Percentiles rank a stretch among this genome's conserved stretches.
phyloP scores from a whole-genome alignment of 2,113 vertebrate genomes.

The Microtus montanus region DNA sequence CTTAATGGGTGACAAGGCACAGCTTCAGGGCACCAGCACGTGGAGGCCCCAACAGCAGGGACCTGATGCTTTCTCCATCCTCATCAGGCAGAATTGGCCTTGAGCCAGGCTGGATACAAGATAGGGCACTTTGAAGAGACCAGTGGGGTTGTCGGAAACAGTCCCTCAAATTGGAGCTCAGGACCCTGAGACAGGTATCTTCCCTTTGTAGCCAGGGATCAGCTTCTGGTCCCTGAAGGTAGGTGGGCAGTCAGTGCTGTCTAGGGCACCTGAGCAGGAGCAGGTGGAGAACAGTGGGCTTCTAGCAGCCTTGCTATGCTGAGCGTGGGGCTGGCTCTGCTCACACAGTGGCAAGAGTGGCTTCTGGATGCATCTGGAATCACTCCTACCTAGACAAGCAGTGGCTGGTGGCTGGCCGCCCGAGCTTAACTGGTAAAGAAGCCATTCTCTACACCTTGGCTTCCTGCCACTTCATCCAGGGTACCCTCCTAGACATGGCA shows the following conservation, averaged over 20 bases:
- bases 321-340: neutral
- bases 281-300: neutral
- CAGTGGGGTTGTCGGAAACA: slow-evolving; percentile 54
- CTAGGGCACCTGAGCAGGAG: neutral
- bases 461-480: neutral
- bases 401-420: neutral
- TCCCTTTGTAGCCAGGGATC: slow-evolving; percentile 58
- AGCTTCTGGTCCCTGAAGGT: slow-evolving; percentile 61
- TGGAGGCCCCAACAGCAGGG: slow-evolving; percentile 62
- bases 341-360: neutral
- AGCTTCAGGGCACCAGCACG: slow-evolving; percentile 68
- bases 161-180: slow-evolving; percentile 66
- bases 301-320: neutral
- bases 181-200: slow-evolving; percentile 61
- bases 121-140: slow-evolving; percentile 41
- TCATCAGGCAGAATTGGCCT: slow-evolving; percentile 65
- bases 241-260: slow-evolving; percentile 60
- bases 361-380: neutral
- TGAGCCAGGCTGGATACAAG: slow-evolving; percentile 69
- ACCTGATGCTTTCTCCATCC: slow-evolving; percentile 45
- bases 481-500: neutral
- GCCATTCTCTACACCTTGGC: neutral
- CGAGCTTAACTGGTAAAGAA: neutral
- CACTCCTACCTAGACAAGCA: neutral
- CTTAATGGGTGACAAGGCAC: slow-evolving; percentile 83